Evolutionary conservation across 2,888 invertebrate species (phyloP), one percentile per base, ranked within the genome.

Genomic region (Galerucella nymphaeae): DNA sequence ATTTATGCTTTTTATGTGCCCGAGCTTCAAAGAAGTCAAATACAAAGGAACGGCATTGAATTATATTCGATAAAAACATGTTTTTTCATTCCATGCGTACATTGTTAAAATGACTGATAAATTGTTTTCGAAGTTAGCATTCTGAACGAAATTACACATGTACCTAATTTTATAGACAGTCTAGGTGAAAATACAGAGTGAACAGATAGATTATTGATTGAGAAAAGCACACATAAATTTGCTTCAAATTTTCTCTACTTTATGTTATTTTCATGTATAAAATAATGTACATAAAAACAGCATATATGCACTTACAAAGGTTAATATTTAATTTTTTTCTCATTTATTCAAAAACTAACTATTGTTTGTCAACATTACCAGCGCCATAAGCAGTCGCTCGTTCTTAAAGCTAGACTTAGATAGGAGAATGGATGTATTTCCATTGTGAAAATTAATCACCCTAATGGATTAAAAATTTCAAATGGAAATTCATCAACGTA

Each of bases 381-480:
- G n/a, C n/a, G n/a, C 48, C n/a, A n/a, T 48, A n/a, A 48, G 48
- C 48, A 48, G 48, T n/a, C 48, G 48, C n/a, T 30, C 5, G 14
- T 48, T 48, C 48, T 48, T 14, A n/a, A 48, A 48, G 14, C n/a
- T 14, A n/a, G n/a, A 48, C 30, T 30, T 30, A 8, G 30, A 8
- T 30, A 30, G 30, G 8, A 30, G 30, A 30, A 30, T 30, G 30
- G n/a, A 2, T 48, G 6, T 48, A 48, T 59, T 30, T 38, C 16
- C 70, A 64, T 70, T 70, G 70, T 38, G 53, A 30, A 66, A 58
- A 66, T 65, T 67, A 76, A 74, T 74, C 71, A 57, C 20, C 64
- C 62, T 76, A 76, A 76, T 76, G 74, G 74, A 75, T 73, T 66
- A 50, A 59, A 53, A 64, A 70, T 53, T 59, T 38, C 66, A 74